phyloP scores from a whole-genome alignment of 1,140 invertebrate species.

The Dinoponera quadriceps region DNA sequence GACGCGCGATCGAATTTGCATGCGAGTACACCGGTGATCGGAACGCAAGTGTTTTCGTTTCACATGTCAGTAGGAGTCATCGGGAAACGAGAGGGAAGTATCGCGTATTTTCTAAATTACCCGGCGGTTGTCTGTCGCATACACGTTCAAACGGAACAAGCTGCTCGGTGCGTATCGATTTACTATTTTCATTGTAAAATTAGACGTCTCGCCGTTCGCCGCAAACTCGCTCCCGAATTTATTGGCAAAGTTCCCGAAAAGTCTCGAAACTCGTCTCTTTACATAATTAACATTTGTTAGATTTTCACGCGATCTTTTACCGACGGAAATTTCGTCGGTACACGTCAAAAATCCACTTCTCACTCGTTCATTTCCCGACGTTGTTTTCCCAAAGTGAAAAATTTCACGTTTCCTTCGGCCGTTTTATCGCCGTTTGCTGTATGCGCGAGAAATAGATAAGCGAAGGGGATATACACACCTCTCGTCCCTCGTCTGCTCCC shows the following conservation, averaged over 20 bases:
- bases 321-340: too few relatives aligned
- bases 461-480: background rate
- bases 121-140: background rate
- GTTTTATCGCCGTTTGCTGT: background rate
- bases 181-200: background rate
- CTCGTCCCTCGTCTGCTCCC: too few relatives aligned
- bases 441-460: background rate
- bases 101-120: background rate
- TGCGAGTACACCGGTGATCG: background rate
- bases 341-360: too few relatives aligned
- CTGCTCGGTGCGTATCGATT: background rate
- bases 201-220: background rate
- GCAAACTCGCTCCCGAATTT: background rate
- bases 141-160: background rate
- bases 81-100: background rate
- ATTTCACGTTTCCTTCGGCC: background rate
- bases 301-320: too few relatives aligned
- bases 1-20: conserved; percentile 20
- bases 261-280: too few relatives aligned
- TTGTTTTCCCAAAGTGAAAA: background rate
- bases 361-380: too few relatives aligned
- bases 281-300: too few relatives aligned
- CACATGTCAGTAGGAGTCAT: background rate
- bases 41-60: background rate
- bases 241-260: too few relatives aligned